Evolutionary conservation across 2,113 vertebrate genomes (phyloP).

Genomic region (Paramormyrops kingsleyae): DNA sequence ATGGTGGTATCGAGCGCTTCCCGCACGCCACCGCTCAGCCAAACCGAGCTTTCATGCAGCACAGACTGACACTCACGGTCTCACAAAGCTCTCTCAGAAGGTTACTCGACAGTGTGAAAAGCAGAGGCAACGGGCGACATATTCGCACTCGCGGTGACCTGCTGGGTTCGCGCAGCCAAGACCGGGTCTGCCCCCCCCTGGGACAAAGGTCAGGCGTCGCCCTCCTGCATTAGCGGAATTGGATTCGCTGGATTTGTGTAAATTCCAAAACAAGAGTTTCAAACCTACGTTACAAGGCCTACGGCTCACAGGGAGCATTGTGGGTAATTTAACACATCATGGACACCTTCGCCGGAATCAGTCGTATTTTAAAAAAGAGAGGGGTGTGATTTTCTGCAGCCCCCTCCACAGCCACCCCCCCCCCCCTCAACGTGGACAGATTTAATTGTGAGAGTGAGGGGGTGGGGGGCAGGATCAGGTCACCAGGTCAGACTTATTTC

Average conservation of each 20-base stretch:
- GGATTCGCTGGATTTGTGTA: slow-evolving; percentile 56
- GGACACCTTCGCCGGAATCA: slow-evolving; percentile 30
- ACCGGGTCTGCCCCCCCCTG: slow-evolving; percentile 48
- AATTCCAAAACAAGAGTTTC: slow-evolving; percentile 49
- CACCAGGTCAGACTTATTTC: slow-evolving; percentile 69
- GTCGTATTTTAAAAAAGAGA: slow-evolving; percentile 7
- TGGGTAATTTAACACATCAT: not conserved
- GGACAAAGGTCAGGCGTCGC: slow-evolving; percentile 49
- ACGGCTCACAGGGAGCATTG: slow-evolving; percentile 24
- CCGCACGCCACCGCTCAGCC: not conserved
- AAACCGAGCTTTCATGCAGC: slow-evolving; percentile 13
- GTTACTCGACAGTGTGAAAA: not conserved
- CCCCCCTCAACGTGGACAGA: slow-evolving; percentile 49
- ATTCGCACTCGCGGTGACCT: slow-evolving; percentile 34
- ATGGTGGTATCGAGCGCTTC: not conserved
- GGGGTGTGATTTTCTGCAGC: slow-evolving; percentile 23
- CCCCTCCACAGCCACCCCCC: slow-evolving; percentile 30
- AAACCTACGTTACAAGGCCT: slow-evolving; percentile 46
- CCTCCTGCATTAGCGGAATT: slow-evolving; percentile 61
- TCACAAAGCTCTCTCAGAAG: not conserved
- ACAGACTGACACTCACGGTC: slow-evolving; percentile 10
- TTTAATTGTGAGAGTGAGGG: slow-evolving; percentile 70
- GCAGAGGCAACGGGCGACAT: slow-evolving; percentile 27
- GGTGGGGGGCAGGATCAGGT: slow-evolving; percentile 46
- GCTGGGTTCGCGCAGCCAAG: slow-evolving; percentile 45